Conservation (phyloP, 2,113 vertebrate species). For the Cercopithecus mona region DNA sequence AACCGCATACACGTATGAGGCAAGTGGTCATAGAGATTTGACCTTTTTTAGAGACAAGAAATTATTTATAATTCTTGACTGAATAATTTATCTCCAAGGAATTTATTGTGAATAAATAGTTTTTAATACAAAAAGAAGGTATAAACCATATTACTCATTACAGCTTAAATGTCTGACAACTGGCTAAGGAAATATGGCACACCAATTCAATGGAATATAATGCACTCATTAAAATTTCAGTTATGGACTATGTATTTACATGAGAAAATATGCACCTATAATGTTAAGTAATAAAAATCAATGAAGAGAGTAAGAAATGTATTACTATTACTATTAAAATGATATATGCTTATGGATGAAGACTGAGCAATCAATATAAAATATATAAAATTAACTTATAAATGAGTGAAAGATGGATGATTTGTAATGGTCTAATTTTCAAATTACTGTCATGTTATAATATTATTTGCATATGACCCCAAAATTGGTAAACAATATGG, state of each 20-base stretch:
- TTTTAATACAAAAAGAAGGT: not conserved
- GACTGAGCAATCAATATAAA: not conserved
- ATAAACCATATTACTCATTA: not conserved
- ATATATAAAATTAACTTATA: not conserved
- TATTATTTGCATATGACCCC: not conserved
- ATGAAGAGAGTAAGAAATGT: not conserved
- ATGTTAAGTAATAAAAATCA: conserved; percentile 10
- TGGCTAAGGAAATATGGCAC: not conserved
- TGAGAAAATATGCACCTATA: not conserved
- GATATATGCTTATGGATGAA: not conserved
- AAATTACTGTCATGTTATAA: not conserved
- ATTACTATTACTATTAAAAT: not conserved
- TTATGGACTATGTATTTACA: not conserved
- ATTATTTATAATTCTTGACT: not conserved
- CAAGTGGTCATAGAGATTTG: not conserved
- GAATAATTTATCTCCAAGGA: not conserved
- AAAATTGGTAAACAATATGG: not conserved
- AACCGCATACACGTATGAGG: rapidly evolving
- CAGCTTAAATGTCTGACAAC: not conserved
- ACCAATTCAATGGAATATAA: not conserved
- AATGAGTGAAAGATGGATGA: not conserved
- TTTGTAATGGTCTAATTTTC: not conserved
- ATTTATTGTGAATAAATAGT: not conserved
- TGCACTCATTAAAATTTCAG: not conserved
- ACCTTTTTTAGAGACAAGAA: not conserved